Base-by-base conservation (phyloP, 2,797 vertebrate species). In the Tiaroga cobitis region DNA sequence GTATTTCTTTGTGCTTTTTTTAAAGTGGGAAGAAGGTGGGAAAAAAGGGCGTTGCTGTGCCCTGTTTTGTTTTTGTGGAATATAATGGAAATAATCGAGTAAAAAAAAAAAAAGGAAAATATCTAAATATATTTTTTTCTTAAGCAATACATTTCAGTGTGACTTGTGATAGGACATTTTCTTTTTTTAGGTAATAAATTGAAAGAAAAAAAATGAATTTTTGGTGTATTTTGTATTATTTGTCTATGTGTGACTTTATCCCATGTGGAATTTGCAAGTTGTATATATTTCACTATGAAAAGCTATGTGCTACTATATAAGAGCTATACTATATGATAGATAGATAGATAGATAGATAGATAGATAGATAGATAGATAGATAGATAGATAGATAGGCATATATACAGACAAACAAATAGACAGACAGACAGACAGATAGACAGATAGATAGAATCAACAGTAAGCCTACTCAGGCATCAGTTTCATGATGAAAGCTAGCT, bases 91-190 rank as follows among this genome's bases (percentile, higher is more conserved):
- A 93, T 94, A 43, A 91, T 89, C 79, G 85, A 93, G 95, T 95
- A 26, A 81, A 90, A 85, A 86, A 87, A 77, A 84, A 86, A 72
- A 87, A 54, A 84, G 91, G 93, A 95, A 95, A 93, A 93, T 95
- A 95, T 95, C 92, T 95, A 95, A 94, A 95, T 96, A 95, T 96
- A 94, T 96, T 95, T 92, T 96, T 96, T 96, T 96, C 95, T 96
- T 95, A 96, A 96, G 95, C 95, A 96, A 96, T 96, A 96, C 95
- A 96, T 96, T 96, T 96, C 95, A 95, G 95, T 96, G 95, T 96
- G 95, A 96, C 95, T 96, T 96, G 95, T 96, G 95, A 96, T 96
- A 96, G 95, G 94, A 95, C 92, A 92, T 96, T 96, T 92, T 96
- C 94, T 92, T 94, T 96, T 95, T 96, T 96, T 96, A 96, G 95